phyloP scores from a whole-genome alignment of 2,113 vertebrate genomes.

The Cheirogaleus medius region DNA sequence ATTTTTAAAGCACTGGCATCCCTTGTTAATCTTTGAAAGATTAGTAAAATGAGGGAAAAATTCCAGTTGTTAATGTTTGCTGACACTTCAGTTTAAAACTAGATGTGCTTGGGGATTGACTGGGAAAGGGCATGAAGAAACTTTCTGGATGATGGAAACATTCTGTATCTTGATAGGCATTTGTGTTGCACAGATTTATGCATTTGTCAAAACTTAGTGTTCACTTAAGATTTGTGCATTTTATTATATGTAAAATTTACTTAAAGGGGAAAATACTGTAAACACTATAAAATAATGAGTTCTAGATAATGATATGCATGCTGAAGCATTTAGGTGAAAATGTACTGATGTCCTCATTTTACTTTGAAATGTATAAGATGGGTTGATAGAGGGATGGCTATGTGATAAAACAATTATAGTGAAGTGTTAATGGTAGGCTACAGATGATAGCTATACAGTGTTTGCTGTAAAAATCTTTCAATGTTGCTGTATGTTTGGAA shows the following conservation, averaged over 20 bases:
- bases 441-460: not conserved
- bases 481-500: not conserved
- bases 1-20: not conserved
- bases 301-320: not conserved
- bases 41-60: not conserved
- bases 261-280: not conserved
- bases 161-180: not conserved
- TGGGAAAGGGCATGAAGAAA: not conserved
- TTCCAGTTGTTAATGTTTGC: not conserved
- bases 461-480: slow-evolving; percentile 34
- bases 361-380: not conserved
- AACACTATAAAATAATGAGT: not conserved
- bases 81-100: not conserved
- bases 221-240: not conserved
- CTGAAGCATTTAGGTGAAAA: not conserved
- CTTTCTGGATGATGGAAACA: not conserved
- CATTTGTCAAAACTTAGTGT: not conserved
- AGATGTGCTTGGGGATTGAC: not conserved
- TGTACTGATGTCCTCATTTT: not conserved
- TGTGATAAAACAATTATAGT: not conserved
- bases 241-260: not conserved
- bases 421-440: not conserved
- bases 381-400: not conserved
- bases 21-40: not conserved
- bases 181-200: not conserved